Evolutionary conservation across 2,888 invertebrate species (phyloP).

Genomic region (Troilus luridus): DNA sequence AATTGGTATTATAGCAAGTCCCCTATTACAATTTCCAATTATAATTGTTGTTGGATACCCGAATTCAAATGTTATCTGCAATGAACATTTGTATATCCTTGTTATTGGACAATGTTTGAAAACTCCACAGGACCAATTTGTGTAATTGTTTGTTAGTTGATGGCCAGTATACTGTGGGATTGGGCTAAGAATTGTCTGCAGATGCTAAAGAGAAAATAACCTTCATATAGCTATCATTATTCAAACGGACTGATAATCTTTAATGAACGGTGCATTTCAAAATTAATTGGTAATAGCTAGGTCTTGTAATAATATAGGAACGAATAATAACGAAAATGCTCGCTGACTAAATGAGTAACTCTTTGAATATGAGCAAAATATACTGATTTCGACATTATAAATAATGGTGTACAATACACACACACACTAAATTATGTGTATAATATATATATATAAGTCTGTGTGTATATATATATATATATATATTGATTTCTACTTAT

Average conservation of each 20-base stretch:
- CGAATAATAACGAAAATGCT: not conserved
- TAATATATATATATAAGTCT: too few species aligned
- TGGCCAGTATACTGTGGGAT: not conserved
- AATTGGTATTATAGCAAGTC: not conserved
- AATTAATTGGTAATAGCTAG: not conserved
- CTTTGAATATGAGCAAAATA: not conserved
- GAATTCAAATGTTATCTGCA: not conserved
- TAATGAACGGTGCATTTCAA: not conserved
- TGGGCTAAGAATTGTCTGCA: not conserved
- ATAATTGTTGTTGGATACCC: not conserved
- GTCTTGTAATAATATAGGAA: not conserved
- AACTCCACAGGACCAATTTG: conserved; percentile 8
- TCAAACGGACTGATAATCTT: not conserved
- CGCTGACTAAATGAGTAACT: not conserved
- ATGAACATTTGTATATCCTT: not conserved
- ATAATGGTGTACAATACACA: too few species aligned
- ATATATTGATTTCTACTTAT: too few species aligned
- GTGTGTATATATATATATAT: too few species aligned
- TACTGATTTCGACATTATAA: too few species aligned
- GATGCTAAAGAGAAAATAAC: not conserved
- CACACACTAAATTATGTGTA: too few species aligned
- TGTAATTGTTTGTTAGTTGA: conserved; percentile 27
- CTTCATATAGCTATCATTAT: not conserved
- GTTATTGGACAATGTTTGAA: conserved; percentile 17
- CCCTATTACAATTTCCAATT: not conserved